Percentiles rank a stretch among this genome's conserved stretches.
Conservation (phyloP, 2,113 vertebrate species). For the Plestiodon gilberti region DNA sequence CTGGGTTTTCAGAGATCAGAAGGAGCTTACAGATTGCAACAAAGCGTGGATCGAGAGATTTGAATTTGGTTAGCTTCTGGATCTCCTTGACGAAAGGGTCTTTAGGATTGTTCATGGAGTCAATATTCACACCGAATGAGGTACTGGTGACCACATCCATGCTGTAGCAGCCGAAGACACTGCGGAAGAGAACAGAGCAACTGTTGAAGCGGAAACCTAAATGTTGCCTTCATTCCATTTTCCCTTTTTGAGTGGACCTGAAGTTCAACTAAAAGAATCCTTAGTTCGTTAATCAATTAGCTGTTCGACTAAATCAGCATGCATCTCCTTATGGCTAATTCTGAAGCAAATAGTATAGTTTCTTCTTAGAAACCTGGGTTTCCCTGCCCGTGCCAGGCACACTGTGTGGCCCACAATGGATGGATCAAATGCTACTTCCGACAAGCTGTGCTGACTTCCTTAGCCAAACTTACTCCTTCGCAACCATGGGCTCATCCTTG, state of each 20-base stretch:
- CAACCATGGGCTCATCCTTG: constrained; percentile 43
- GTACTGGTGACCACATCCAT: constrained; percentile 86
- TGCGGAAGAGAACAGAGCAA: constrained; percentile 51
- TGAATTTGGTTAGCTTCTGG: constrained; percentile 75
- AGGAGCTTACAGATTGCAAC: constrained; percentile 67
- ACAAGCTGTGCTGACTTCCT: constrained; percentile 18
- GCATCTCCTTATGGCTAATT: too few species aligned
- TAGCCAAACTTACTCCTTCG: constrained; percentile 81
- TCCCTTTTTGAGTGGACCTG: too few species aligned
- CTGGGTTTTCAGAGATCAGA: neutral
- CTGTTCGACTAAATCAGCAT: too few species aligned
- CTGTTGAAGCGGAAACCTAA: neutral
- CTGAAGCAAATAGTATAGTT: too few species aligned
- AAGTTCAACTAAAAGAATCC: too few species aligned
- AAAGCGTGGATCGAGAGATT: constrained; percentile 68
- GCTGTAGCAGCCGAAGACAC: constrained; percentile 86
- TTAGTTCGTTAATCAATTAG: too few species aligned
- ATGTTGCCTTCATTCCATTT: too few species aligned
- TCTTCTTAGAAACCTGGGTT: too few species aligned
- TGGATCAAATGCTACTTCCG: constrained; percentile 21
- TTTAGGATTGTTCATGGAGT: constrained; percentile 86
- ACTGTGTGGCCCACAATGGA: neutral
- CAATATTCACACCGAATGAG: constrained; percentile 85
- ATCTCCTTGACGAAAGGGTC: constrained; percentile 84
- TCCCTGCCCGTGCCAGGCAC: too few species aligned